These are phyloP conservation scores for Actinostola sp. DNA, from an alignment of 92 coral and sea anemone genomes.

Conservation along the genomic window DNA sequence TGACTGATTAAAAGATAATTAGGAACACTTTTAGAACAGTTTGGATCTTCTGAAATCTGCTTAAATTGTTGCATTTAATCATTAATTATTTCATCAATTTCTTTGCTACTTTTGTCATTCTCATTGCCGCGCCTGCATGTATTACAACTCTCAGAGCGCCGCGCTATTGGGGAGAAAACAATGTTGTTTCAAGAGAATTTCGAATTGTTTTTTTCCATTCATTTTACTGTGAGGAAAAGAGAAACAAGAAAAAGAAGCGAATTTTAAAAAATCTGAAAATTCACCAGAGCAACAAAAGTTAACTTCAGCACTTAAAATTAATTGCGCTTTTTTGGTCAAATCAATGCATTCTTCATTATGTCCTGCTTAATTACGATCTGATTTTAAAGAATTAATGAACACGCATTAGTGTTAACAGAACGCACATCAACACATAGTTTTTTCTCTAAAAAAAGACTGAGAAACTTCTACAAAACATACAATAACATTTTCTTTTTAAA, in stretches of 20 bases:
- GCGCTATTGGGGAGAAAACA: too few species aligned
- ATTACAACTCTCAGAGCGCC: too few species aligned
- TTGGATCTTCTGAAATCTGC: neutral
- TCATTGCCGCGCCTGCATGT: too few species aligned
- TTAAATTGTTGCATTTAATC: neutral
- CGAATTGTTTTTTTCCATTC: too few species aligned
- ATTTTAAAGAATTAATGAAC: neutral
- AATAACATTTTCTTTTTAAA: too few species aligned
- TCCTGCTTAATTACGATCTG: neutral
- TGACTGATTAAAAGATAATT: neutral
- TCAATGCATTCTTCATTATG: conserved; percentile 6
- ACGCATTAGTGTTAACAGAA: neutral
- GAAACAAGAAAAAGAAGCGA: neutral
- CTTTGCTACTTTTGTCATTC: neutral
- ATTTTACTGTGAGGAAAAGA: too few species aligned
- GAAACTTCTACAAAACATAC: too few species aligned
- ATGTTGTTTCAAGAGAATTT: too few species aligned
- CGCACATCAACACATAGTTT: neutral
- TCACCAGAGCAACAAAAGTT: neutral
- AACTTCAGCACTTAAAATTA: neutral
- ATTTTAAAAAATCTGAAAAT: neutral
- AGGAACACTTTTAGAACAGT: neutral
- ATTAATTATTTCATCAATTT: neutral
- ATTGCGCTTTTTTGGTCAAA: neutral
- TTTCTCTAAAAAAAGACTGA: neutral